Evolutionary conservation across 2,113 vertebrate species (phyloP), one percentile per base, ranked within the genome.

Genomic region (Tursiops truncatus): DNA sequence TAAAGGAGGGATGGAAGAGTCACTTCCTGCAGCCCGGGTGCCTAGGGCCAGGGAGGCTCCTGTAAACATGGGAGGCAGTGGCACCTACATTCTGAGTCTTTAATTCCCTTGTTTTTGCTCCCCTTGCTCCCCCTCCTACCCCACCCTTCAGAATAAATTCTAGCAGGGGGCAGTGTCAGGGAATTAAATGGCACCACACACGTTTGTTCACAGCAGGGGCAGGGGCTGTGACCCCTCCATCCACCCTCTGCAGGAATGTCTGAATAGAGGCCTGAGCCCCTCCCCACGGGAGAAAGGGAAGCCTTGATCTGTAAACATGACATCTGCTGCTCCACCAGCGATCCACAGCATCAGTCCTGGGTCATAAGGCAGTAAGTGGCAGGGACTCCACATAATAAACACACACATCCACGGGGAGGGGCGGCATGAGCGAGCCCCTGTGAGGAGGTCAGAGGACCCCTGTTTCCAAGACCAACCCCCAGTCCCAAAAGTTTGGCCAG

Each of bases 351-450:
- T 96, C 95, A 92, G 94, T 94, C 95, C 97, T 95, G 96, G 97
- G 96, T 65, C 98, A 98, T 99, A 99, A 98, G 98, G 98, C 99
- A 99, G 98, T 97, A 98, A 96, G 97, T 97, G 96, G 98, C 88
- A 79, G 95, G 95, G 97, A 94, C 96, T 95, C 97, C 96, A 58
- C 33, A 5, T 80, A 82, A 77, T 47, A 95, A 84, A 90, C 83
- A 96, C 65, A 94, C 53, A 93, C n/a, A 74, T 74, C 87, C 88
- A 77, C 13, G 2, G 80, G 82, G 89, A 85, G 63, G 79, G 53
- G 33, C 1, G 5, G 89, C 41, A 7, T 4, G 38, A 91, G 56
- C 2, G 3, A 89, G 67, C 41, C 92, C 79, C 88, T n/a, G 20
- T 6, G 85, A 96, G 85, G 94, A 41, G 14, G 50, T 31, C 28